A percentile compares a stretch with the other conserved stretches of the same genome.
Conservation (phyloP, 1,140 invertebrate genomes). For the Orchestia grillus region DNA sequence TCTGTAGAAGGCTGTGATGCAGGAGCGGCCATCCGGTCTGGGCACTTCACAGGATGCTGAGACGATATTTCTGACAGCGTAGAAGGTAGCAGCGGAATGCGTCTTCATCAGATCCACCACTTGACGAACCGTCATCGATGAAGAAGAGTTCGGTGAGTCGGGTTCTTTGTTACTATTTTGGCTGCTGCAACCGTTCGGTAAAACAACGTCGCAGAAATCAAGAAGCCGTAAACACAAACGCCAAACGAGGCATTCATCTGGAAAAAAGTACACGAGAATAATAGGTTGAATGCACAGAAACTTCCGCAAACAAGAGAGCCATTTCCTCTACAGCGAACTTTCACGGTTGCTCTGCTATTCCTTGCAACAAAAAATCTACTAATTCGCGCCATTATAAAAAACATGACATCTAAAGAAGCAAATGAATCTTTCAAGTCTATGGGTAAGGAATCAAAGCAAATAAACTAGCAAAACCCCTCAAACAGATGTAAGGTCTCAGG, state of each 20-base stretch:
- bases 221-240: slow-evolving; percentile 7
- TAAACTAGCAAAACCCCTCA: too few species aligned
- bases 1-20: slow-evolving; percentile 6
- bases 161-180: neutral
- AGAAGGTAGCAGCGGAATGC: neutral
- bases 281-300: neutral
- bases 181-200: neutral
- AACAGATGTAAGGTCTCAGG: too few species aligned
- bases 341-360: neutral
- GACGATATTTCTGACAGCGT: slow-evolving; percentile 7
- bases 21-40: neutral
- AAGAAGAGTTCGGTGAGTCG: neutral
- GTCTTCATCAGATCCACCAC: neutral
- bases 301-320: neutral
- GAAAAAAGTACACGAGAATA: neutral
- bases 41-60: neutral
- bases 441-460: neutral
- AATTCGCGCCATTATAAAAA: neutral
- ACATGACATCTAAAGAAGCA: neutral
- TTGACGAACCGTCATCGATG: neutral
- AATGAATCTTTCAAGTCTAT: neutral
- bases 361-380: neutral
- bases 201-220: slow-evolving; percentile 3
- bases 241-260: slow-evolving; percentile 39
- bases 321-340: neutral